Conservation (phyloP, 2,888 invertebrate species). For the Drosophila seclusa region DNA sequence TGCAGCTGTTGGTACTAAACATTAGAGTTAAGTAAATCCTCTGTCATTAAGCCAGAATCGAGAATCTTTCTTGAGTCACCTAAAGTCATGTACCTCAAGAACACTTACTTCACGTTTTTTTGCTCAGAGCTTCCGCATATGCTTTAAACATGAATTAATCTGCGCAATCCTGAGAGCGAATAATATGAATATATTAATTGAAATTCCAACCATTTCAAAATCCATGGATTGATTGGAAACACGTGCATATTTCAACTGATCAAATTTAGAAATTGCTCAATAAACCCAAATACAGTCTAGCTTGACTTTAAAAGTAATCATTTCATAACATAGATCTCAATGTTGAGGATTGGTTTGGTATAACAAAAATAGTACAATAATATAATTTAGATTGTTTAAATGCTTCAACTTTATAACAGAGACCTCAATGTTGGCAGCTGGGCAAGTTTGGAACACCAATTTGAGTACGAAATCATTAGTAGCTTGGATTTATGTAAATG, state of each 20-base stretch:
- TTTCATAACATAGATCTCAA: neutral
- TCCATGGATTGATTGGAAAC: neutral
- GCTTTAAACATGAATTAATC: constrained; percentile 13
- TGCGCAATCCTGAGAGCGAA: neutral
- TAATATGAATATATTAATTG: constrained; percentile 14
- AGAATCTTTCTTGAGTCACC: neutral
- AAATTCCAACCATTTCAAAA: neutral
- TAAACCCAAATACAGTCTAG: neutral
- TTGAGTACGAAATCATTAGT: neutral
- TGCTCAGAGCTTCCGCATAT: neutral
- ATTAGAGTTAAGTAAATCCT: neutral
- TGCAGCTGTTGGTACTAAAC: neutral
- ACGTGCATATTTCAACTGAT: neutral
- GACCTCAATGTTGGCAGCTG: neutral
- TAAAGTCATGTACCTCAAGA: constrained; percentile 4
- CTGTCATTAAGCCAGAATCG: neutral
- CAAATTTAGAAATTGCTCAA: neutral
- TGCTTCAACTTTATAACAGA: neutral
- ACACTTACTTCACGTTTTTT: neutral
- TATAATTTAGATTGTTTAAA: neutral
- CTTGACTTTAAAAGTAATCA: neutral
- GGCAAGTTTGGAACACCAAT: neutral
- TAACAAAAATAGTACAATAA: neutral
- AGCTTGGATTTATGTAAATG: neutral
- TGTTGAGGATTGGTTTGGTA: neutral